Conservation (phyloP, 2,888 invertebrate species). For the Aricia artaxerxes region DNA sequence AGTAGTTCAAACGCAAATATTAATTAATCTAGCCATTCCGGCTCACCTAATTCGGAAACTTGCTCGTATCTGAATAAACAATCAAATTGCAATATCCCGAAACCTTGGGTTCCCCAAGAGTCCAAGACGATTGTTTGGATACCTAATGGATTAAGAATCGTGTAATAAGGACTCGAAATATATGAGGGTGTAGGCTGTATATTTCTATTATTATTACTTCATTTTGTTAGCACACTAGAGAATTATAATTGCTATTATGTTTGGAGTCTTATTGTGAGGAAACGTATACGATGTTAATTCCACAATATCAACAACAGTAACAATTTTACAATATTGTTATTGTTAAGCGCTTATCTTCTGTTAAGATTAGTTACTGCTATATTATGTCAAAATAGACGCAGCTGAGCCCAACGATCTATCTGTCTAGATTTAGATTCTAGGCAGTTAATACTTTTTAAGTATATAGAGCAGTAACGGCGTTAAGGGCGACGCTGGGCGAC, state of each 20-base stretch:
- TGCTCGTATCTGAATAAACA: constrained; percentile 74
- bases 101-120: constrained; percentile 36
- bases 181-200: constrained; percentile 2
- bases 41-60: constrained; percentile 74
- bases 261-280: neutral
- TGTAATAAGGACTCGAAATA: constrained; percentile 20
- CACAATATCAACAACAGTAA: neutral
- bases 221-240: neutral
- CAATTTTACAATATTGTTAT: neutral
- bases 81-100: constrained; percentile 65
- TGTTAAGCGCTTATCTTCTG: neutral
- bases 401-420: too few species aligned
- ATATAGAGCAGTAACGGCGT: too few species aligned
- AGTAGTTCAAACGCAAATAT: constrained; percentile 76
- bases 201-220: neutral
- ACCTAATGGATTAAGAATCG: constrained; percentile 29
- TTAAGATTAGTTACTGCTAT: too few species aligned
- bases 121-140: constrained; percentile 33
- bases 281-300: neutral
- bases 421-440: too few species aligned
- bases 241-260: neutral
- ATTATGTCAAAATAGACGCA: too few species aligned
- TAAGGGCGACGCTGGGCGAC: too few species aligned
- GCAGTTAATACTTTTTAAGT: too few species aligned
- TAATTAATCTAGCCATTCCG: constrained; percentile 75